These are phyloP conservation scores for Hirtodrosophila confusa DNA, from an alignment of 2,888 invertebrate species.

Conservation along the genomic window DNA sequence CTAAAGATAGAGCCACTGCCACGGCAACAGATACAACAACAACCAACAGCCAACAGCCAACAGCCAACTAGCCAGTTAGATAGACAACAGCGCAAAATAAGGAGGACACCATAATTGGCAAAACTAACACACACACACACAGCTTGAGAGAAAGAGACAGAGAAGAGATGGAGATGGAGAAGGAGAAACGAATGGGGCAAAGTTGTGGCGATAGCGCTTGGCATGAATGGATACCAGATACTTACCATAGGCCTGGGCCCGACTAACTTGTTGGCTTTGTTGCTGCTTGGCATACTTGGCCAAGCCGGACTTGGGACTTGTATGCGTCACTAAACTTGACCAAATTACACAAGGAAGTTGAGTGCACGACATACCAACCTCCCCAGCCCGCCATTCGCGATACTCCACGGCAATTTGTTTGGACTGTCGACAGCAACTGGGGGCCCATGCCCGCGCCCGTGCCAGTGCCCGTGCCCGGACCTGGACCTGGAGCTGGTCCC, in stretches of 20 bases:
- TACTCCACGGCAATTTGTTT: conserved; percentile 51
- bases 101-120: conserved; percentile 81
- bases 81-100: conserved; percentile 72
- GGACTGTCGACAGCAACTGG: conserved; percentile 32
- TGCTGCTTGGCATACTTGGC: conserved; percentile 58
- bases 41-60: conserved; percentile 27
- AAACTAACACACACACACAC: conserved; percentile 56
- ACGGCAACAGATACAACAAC: conserved; percentile 37
- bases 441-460: conserved; percentile 1
- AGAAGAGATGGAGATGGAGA: neutral
- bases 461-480: neutral
- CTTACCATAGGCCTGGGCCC: conserved; percentile 32
- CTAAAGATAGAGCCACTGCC: conserved; percentile 65
- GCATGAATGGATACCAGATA: conserved; percentile 63
- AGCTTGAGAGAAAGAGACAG: conserved; percentile 17
- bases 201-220: conserved; percentile 37
- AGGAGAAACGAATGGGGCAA: conserved; percentile 1
- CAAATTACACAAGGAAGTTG: conserved; percentile 77
- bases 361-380: neutral
- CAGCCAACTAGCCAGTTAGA: conserved; percentile 52
- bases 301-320: conserved; percentile 65
- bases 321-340: conserved; percentile 80
- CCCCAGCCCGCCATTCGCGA: neutral
- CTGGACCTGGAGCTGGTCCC: too few species aligned
- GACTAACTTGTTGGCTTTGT: conserved; percentile 52